Percentiles rank a stretch among this genome's conserved stretches.
phyloP scores from a whole-genome alignment of 2,113 vertebrate species.

The Psilopsiagon aurifrons region DNA sequence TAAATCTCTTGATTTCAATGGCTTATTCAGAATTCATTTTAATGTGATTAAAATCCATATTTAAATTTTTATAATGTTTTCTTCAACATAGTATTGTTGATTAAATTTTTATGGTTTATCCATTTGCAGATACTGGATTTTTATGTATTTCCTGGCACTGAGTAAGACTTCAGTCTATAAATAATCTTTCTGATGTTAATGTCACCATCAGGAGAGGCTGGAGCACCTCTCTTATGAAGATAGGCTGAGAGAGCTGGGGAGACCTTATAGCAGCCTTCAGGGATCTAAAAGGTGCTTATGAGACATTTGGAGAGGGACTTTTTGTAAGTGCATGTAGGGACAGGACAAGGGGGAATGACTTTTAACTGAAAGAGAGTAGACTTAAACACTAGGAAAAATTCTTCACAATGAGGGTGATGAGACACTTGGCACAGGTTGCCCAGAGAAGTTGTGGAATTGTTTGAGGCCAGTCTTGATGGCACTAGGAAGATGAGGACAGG shows the following conservation, averaged over 20 bases:
- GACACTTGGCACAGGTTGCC: neutral
- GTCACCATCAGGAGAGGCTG: neutral
- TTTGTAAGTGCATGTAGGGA: neutral
- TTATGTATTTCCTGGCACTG: neutral
- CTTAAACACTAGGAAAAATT: neutral
- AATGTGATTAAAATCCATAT: neutral
- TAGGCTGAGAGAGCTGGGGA: neutral
- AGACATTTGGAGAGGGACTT: neutral
- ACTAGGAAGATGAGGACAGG: neutral
- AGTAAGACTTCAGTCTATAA: neutral
- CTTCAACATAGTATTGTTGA: neutral
- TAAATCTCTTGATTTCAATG: neutral
- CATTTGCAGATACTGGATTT: neutral
- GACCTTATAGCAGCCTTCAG: neutral
- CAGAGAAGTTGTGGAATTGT: neutral
- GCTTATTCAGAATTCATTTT: neutral
- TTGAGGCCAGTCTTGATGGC: neutral
- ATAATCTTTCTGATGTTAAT: neutral
- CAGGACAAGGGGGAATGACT: neutral
- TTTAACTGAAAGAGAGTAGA: neutral
- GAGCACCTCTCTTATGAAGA: neutral
- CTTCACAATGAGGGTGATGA: neutral
- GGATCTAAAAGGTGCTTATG: neutral
- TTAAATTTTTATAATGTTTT: neutral
- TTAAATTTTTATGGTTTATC: neutral